Base-by-base conservation (phyloP, 2,888 invertebrate genomes). In the Rotaria sp. region DNA sequence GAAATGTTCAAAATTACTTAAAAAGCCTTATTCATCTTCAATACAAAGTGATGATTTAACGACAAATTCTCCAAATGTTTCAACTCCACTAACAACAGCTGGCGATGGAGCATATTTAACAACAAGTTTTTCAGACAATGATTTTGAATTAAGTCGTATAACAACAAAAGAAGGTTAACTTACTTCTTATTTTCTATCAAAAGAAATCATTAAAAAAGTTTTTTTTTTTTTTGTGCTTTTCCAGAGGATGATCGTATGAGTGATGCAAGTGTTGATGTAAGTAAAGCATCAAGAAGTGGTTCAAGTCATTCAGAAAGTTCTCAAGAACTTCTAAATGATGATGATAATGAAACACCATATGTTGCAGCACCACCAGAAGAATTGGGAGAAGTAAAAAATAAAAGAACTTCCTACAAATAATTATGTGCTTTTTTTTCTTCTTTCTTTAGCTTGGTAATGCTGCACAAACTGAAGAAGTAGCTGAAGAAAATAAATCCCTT, bases 401-500 rank as follows among this genome's bases (percentile, higher is more conserved):
- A 45, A 26, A 35, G 24, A 2, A 26, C 18, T 35, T 13, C 11
- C 35, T n/a, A 30, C 18, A 0, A 15, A 50, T 55, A 18, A n/a
- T 84, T 85, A 48, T 11, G 84, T 57, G 7, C 50, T 38, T 55
- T 18, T 84, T 87, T 84, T 84, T 59, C 57, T 52, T 85, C 57
- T 52, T 85, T 74, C 88, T 88, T 1, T 89, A 91, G 91, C 90
- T 90, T 88, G 92, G 92, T 11, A 92, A 91, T 88, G 90, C 90
- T 7, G 91, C 91, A 89, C 94, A 96, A 89, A 95, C 96, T 3
- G 95, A 96, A 90, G 96, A 96, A 90, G 93, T 97, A 41, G 95
- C 94, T 0, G 96, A 97, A 87, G 96, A 97, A 91, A 96, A 97
- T 92, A 96, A 96, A 91, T 96, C 96, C 35, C 92, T 97, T 80